phyloP scores from a whole-genome alignment of 1,140 invertebrate genomes.

The Euwallacea fornicatus region DNA sequence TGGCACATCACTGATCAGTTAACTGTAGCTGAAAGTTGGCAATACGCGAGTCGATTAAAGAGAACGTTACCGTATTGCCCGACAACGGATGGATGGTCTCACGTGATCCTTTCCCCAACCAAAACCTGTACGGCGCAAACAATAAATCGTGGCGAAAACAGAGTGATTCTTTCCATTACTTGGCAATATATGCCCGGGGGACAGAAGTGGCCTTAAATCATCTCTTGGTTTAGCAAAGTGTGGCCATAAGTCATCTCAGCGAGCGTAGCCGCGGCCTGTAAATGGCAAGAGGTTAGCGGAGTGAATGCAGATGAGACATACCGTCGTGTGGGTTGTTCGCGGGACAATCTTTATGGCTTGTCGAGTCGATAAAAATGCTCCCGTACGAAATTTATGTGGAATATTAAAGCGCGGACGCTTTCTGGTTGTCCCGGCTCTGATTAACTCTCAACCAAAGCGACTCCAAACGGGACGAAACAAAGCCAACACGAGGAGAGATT shows the following conservation, averaged over 20 bases:
- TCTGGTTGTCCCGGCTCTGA: neutral
- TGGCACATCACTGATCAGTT: too few species aligned
- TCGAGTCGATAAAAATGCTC: constrained; percentile 8
- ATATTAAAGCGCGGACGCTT: constrained; percentile 5
- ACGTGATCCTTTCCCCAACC: too few species aligned
- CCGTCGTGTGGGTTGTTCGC: constrained; percentile 27
- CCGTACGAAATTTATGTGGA: constrained; percentile 1
- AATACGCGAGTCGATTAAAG: too few species aligned
- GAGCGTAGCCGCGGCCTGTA: constrained; percentile 46
- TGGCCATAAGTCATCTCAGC: constrained; percentile 43
- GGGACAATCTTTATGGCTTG: constrained; percentile 16
- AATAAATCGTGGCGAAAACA: too few species aligned
- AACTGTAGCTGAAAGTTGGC: too few species aligned
- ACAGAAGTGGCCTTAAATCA: constrained; percentile 39
- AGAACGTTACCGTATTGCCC: too few species aligned
- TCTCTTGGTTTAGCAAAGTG: constrained; percentile 41
- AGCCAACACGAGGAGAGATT: constrained; percentile 6
- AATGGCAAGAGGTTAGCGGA: constrained; percentile 44
- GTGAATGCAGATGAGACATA: constrained; percentile 46
- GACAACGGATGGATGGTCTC: too few species aligned
- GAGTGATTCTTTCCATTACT: too few species aligned
- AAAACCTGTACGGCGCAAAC: too few species aligned
- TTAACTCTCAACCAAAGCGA: neutral
- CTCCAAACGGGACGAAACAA: neutral
- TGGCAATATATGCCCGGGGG: neutral